Conservation (phyloP, 1,140 invertebrate species). For the Microplitis mediator region DNA sequence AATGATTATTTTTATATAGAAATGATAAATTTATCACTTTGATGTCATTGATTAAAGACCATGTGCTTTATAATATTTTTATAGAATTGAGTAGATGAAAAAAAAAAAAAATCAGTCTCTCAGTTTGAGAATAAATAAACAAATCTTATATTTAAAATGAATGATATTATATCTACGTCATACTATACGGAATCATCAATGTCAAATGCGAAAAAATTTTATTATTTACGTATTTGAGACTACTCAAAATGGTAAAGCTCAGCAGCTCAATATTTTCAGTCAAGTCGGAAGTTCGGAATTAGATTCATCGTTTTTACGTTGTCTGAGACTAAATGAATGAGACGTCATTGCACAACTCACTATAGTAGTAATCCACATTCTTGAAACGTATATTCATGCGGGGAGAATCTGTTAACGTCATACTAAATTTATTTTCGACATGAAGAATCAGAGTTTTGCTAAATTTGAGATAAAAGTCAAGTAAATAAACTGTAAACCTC, state of each 20-base stretch:
- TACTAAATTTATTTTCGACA: background rate
- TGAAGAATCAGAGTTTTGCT: background rate
- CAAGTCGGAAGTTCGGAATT: constrained; percentile 47
- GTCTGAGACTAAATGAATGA: constrained; percentile 45
- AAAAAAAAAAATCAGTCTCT: no score
- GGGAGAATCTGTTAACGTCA: background rate
- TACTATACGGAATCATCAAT: background rate
- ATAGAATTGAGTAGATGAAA: no score
- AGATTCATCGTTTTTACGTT: constrained; percentile 40
- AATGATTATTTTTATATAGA: no score
- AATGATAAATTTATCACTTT: no score
- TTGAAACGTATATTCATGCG: constrained; percentile 31
- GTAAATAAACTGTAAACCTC: background rate
- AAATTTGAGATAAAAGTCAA: background rate
- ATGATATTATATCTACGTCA: constrained; percentile 2
- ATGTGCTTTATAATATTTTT: no score
- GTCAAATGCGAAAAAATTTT: no score
- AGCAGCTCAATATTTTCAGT: constrained; percentile 14
- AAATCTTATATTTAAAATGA: no score
- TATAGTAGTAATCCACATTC: constrained; percentile 41
- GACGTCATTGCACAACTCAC: constrained; percentile 41
- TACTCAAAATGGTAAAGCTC: constrained; percentile 10
- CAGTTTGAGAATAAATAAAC: no score
- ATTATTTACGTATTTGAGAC: background rate
- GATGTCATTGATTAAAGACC: no score